Percentiles rank a stretch among this genome's conserved stretches.
phyloP scores from a whole-genome alignment of 2,888 invertebrate species.

The Cephus pulcher region DNA sequence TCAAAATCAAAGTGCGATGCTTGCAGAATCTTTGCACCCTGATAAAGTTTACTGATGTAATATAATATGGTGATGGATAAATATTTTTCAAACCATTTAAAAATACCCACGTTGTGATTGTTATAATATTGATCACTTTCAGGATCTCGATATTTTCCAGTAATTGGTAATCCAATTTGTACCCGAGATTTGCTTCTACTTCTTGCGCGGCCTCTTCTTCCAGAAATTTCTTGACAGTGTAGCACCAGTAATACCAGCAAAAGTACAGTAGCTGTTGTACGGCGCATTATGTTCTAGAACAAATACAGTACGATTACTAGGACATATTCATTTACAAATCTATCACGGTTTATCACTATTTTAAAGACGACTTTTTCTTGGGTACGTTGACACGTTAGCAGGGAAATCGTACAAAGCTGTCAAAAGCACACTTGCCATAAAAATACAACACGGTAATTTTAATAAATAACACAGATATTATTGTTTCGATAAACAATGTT shows the following conservation, averaged over 20 bases:
- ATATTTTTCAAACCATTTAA: not conserved
- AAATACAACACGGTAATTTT: not conserved
- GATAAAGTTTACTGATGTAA: conserved; percentile 28
- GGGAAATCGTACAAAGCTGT: not conserved
- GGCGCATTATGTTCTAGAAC: conserved; percentile 12
- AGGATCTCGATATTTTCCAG: conserved; percentile 89
- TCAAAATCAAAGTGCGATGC: conserved; percentile 94
- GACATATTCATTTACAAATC: not conserved
- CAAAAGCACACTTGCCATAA: not conserved
- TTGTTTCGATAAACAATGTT: not conserved
- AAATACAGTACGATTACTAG: not conserved
- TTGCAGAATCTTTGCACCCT: conserved; percentile 91
- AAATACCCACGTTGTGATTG: conserved; percentile 81
- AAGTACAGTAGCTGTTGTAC: conserved; percentile 55
- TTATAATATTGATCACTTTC: conserved; percentile 93
- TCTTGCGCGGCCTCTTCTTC: conserved; percentile 78
- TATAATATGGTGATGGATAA: not conserved
- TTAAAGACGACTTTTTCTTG: not conserved
- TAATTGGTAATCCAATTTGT: conserved; percentile 88
- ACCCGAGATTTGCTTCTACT: conserved; percentile 83
- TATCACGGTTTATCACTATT: not conserved
- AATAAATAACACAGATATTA: not conserved
- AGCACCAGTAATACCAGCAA: conserved; percentile 62
- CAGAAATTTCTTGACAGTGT: conserved; percentile 60
- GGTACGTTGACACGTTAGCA: not conserved